These are phyloP conservation scores for Dolichomitus sp. DNA, from an alignment of 2,888 invertebrate genomes.

Conservation along the genomic window DNA sequence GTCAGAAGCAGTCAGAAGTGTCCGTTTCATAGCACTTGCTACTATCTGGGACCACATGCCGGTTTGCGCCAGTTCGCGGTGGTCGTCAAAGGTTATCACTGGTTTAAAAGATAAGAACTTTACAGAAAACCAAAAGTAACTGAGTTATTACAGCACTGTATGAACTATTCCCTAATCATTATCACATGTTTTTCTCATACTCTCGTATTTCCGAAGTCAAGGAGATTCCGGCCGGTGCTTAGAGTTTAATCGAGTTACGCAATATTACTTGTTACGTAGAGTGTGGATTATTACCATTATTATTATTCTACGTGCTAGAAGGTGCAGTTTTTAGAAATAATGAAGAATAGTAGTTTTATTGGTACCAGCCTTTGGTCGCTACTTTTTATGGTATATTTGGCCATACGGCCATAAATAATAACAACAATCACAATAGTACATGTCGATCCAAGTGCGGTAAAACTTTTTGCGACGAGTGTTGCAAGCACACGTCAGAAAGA, in stretches of 20 bases:
- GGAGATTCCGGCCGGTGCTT: background rate
- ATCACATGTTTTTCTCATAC: conserved; percentile 11
- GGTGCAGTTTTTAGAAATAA: background rate
- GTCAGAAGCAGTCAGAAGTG: no score
- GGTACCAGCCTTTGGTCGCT: no score
- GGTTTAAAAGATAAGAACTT: background rate
- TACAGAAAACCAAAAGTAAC: background rate
- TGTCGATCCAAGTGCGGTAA: no score
- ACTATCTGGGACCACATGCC: no score
- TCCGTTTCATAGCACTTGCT: no score
- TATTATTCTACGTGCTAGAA: background rate
- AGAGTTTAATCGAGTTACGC: background rate
- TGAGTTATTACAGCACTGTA: background rate
- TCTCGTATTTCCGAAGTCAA: background rate
- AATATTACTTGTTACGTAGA: background rate
- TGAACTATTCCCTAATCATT: background rate
- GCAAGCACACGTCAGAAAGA: no score
- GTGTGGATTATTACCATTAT: background rate
- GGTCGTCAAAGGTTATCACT: conserved; percentile 20
- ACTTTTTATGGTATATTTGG: no score
- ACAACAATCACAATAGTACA: no score
- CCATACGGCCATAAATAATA: no score
- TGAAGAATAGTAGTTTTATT: no score
- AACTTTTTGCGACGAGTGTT: no score
- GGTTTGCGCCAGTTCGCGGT: background rate